Conservation (phyloP, 2,113 vertebrate genomes). For the Limnothrissa miodon region DNA sequence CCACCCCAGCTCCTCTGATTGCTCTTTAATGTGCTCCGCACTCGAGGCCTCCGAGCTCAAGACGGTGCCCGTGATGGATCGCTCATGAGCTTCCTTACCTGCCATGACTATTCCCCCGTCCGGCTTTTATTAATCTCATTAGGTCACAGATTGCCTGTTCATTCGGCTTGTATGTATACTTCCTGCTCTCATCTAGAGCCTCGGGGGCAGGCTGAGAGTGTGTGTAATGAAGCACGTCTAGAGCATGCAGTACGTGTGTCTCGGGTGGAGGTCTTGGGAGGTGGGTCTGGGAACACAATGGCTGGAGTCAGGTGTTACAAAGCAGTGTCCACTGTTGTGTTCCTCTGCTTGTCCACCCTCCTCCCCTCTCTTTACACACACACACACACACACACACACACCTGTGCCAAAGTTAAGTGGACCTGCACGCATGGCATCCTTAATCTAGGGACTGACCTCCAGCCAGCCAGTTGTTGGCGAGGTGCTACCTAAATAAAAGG, state of each 20-base stretch:
- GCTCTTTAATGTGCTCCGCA: conserved; percentile 2
- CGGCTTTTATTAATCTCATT: not conserved
- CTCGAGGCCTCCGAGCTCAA: not conserved
- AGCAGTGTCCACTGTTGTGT: not conserved
- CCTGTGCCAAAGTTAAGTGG: not conserved
- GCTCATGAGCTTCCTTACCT: not conserved
- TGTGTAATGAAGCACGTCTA: not conserved
- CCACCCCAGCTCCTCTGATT: not conserved
- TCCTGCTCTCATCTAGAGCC: not conserved
- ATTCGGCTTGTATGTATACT: not conserved
- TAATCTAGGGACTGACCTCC: not conserved
- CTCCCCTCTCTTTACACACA: no score
- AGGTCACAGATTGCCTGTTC: not conserved
- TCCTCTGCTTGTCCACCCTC: not conserved
- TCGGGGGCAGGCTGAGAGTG: not conserved
- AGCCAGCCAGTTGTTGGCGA: not conserved
- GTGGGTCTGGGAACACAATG: not conserved
- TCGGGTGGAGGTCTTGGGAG: not conserved
- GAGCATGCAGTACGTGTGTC: not conserved
- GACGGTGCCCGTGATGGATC: not conserved
- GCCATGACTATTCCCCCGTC: not conserved
- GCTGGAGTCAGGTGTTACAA: not conserved
- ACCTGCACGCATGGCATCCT: not conserved
- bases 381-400: no score
- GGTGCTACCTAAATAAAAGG: not conserved